Percentiles rank a stretch among this genome's conserved stretches.
phyloP scores from a whole-genome alignment of 37 sponge, comb jelly and placozoan genomes.

The Hexactinellida sp. region DNA sequence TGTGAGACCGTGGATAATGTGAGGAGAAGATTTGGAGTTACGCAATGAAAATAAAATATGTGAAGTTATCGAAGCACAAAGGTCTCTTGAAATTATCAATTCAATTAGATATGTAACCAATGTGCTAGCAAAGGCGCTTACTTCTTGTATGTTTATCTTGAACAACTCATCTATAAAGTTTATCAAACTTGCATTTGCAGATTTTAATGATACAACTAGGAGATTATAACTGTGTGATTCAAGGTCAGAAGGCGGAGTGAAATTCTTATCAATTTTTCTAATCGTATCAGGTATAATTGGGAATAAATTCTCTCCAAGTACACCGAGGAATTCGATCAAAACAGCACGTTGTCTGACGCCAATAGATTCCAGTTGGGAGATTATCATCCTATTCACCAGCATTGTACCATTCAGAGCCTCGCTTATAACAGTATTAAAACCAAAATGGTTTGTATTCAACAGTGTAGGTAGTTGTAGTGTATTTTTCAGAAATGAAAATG shows the following conservation, averaged over 20 bases:
- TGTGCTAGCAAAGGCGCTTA: neutral
- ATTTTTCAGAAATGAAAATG: neutral
- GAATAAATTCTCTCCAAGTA: neutral
- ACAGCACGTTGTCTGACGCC: neutral
- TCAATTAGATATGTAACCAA: neutral
- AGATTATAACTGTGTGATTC: neutral
- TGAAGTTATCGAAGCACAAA: neutral
- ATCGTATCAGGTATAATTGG: neutral
- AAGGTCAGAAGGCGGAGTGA: neutral
- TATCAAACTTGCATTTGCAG: neutral
- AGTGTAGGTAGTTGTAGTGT: neutral
- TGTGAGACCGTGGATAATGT: neutral
- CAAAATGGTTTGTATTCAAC: neutral
- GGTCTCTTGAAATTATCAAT: neutral
- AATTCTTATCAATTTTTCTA: neutral
- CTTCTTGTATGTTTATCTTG: neutral
- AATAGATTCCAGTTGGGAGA: neutral
- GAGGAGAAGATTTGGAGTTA: neutral
- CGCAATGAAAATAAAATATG: neutral
- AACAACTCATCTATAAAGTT: neutral
- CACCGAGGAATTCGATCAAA: neutral
- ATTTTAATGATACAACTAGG: neutral
- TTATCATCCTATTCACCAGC: neutral
- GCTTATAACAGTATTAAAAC: neutral
- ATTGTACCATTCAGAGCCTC: constrained; percentile 2